Conservation (phyloP, 2,113 vertebrate species). For the Sebastes schlegelii region DNA sequence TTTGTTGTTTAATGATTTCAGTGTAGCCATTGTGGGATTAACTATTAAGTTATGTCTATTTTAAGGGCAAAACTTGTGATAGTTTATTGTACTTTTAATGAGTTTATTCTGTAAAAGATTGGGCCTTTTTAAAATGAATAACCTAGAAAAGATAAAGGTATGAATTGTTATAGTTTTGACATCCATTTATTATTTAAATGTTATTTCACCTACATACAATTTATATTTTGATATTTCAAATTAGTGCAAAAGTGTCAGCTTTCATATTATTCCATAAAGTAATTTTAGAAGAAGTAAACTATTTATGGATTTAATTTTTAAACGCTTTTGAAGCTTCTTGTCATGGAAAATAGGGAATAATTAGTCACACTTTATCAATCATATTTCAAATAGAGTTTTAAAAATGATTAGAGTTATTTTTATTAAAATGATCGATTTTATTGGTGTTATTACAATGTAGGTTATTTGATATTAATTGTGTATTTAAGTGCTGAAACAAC, state of each 20-base stretch:
- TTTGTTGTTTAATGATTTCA: conserved; percentile 17
- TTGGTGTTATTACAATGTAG: background rate
- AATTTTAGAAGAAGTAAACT: conserved; percentile 15
- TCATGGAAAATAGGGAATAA: conserved; percentile 27
- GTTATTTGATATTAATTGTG: background rate
- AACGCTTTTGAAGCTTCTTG: conserved; percentile 13
- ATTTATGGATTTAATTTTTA: conserved; percentile 18
- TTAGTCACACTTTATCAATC: background rate
- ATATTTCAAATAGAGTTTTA: conserved; percentile 8
- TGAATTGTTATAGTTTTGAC: conserved; percentile 20
- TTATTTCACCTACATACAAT: conserved; percentile 1
- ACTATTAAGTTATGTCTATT: conserved; percentile 35
- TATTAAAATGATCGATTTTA: background rate
- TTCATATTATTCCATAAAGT: background rate
- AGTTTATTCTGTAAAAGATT: conserved; percentile 2
- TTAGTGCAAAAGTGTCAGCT: background rate
- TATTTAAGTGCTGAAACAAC: background rate
- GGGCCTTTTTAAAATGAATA: conserved; percentile 48
- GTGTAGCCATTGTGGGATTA: background rate
- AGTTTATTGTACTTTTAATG: background rate
- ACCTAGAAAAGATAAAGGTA: background rate
- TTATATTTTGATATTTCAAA: conserved; percentile 38
- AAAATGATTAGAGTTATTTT: conserved; percentile 3
- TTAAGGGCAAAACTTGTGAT: background rate
- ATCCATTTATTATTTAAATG: conserved; percentile 12